A percentile compares a stretch with the other conserved stretches of the same genome.
Conservation (phyloP, 2,888 invertebrate species). For the Nebria salina region DNA sequence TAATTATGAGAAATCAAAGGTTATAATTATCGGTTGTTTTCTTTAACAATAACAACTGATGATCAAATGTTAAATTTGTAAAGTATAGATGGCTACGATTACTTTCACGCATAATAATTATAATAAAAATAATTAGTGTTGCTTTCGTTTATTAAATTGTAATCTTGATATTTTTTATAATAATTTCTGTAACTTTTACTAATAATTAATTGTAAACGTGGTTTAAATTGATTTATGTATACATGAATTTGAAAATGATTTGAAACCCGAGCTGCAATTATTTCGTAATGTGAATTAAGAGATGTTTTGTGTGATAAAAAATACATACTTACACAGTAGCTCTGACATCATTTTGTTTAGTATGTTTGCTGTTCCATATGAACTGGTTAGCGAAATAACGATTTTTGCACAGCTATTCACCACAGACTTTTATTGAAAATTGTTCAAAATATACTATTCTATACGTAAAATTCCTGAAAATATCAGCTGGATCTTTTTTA, state of each 20-base stretch:
- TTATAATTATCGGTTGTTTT: too few species aligned
- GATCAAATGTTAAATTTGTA: too few species aligned
- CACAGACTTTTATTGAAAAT: not conserved
- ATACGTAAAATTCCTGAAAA: too few species aligned
- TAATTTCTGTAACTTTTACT: not conserved
- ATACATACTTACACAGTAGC: not conserved
- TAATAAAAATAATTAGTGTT: not conserved
- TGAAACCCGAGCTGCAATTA: not conserved
- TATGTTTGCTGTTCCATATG: not conserved
- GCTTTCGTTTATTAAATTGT: not conserved
- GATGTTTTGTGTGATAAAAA: not conserved
- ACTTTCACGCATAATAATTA: not conserved
- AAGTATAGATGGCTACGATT: too few species aligned
- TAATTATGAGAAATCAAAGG: too few species aligned
- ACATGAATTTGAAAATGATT: too few species aligned
- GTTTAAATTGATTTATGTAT: too few species aligned
- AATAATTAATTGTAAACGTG: not conserved
- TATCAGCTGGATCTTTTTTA: too few species aligned
- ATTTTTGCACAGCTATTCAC: not conserved
- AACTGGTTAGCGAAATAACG: not conserved
- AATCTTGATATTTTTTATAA: not conserved
- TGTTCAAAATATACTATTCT: too few species aligned
- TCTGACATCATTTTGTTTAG: not conserved
- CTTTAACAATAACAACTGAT: too few species aligned
- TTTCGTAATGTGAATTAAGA: not conserved